phyloP scores from a whole-genome alignment of 2,888 invertebrate species.

The Cryptops parisi region DNA sequence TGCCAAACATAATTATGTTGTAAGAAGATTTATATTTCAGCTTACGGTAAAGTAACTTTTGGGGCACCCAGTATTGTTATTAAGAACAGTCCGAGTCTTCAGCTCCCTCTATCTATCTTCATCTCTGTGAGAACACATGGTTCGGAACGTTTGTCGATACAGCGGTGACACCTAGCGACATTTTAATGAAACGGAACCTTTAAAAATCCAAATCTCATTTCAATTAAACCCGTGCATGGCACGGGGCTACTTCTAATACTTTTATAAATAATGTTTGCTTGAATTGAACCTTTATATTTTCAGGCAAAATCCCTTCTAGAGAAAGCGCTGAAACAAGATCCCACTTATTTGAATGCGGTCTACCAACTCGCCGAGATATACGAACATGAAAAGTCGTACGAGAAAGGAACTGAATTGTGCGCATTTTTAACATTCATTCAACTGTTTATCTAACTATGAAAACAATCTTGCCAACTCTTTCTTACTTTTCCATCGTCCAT shows the following conservation, averaged over 20 bases:
- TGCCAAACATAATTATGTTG: too few species aligned
- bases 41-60: too few species aligned
- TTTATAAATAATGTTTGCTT: background rate
- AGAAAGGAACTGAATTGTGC: conserved; percentile 48
- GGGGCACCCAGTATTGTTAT: too few species aligned
- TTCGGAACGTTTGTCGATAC: too few species aligned
- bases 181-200: too few species aligned
- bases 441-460: background rate
- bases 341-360: conserved; percentile 54
- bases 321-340: conserved; percentile 55
- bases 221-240: background rate
- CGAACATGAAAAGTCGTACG: conserved; percentile 40
- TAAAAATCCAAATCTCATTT: background rate
- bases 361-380: conserved; percentile 54
- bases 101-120: too few species aligned
- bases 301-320: conserved; percentile 55
- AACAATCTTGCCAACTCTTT: background rate
- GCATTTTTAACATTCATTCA: conserved; percentile 4
- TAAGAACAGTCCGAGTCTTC: too few species aligned
- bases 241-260: background rate
- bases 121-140: too few species aligned
- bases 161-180: too few species aligned
- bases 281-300: conserved; percentile 25
- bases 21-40: too few species aligned
- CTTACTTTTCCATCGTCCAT: conserved; percentile 11